Evolutionary conservation across 2,888 invertebrate species (phyloP).

Genomic region (Melanargia galathea): DNA sequence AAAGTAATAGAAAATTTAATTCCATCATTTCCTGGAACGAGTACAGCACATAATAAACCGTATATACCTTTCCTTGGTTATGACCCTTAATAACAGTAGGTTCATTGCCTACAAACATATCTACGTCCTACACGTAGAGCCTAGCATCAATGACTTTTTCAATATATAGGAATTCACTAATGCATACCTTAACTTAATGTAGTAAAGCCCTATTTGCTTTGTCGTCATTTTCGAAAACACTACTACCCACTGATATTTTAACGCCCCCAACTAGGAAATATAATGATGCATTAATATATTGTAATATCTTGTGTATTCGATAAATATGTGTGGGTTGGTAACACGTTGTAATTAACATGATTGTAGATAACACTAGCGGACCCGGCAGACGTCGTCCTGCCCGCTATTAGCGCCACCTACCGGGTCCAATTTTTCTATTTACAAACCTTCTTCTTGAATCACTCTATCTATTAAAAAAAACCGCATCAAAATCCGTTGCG

Average conservation of each 20-base stretch:
- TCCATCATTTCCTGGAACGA: conserved; percentile 3
- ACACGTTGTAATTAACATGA: conserved; percentile 30
- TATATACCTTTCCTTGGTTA: conserved; percentile 26
- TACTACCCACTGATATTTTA: conserved; percentile 31
- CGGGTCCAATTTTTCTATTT: too few relatives aligned
- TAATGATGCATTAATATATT: conserved; percentile 36
- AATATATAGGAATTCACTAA: conserved; percentile 5
- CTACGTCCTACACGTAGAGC: conserved; percentile 28
- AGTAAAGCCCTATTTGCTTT: conserved; percentile 14
- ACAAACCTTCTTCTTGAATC: too few relatives aligned
- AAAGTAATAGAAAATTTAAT: conserved; percentile 5
- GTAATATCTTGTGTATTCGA: conserved; percentile 32
- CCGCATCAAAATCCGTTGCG: too few relatives aligned
- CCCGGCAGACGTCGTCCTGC: too few relatives aligned
- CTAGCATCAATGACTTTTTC: conserved; percentile 20
- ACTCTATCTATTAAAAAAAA: too few relatives aligned
- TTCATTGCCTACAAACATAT: conserved; percentile 27
- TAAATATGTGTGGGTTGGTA: conserved; percentile 32
- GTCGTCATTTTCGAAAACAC: conserved; percentile 9
- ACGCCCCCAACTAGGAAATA: conserved; percentile 35
- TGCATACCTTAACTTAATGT: conserved; percentile 1
- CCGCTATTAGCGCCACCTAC: too few relatives aligned
- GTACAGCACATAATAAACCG: conserved; percentile 11
- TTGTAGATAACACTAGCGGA: conserved; percentile 22
- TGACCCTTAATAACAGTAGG: conserved; percentile 32